Percentiles rank a stretch among this genome's conserved stretches.
phyloP scores from a whole-genome alignment of 1,140 invertebrate genomes.

The Drosophila pruinosa region DNA sequence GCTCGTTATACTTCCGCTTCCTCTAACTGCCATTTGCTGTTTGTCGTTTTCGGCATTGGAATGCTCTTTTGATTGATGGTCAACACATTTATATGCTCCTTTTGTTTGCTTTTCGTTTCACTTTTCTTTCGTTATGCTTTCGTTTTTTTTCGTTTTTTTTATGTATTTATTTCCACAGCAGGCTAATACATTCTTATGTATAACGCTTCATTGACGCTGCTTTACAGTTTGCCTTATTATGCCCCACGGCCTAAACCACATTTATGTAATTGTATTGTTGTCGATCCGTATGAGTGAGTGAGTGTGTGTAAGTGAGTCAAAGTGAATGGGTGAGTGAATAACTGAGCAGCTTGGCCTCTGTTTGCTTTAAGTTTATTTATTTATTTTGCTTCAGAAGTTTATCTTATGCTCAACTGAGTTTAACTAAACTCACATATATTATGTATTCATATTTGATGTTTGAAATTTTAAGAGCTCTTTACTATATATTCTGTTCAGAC shows the following conservation, averaged over 20 bases:
- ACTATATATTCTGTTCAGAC: too few species aligned
- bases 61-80: conserved; percentile 71
- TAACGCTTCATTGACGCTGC: conserved; percentile 53
- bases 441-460: neutral
- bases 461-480: neutral
- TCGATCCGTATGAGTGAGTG: neutral
- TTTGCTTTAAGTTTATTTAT: conserved; percentile 11
- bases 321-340: conserved; percentile 25
- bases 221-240: conserved; percentile 54
- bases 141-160: neutral
- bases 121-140: conserved; percentile 12
- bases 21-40: conserved; percentile 12
- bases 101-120: conserved; percentile 35
- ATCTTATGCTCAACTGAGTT: neutral
- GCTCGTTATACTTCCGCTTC: conserved; percentile 59
- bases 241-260: conserved; percentile 54
- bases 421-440: neutral
- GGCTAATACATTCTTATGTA: conserved; percentile 10
- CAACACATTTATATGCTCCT: conserved; percentile 52
- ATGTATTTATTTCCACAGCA: neutral
- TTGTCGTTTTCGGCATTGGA: conserved; percentile 34
- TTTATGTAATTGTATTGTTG: conserved; percentile 66
- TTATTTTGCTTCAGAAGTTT: conserved; percentile 8
- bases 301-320: neutral
- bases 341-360: conserved; percentile 11